These are phyloP conservation scores for Pseudeuparius sepicola DNA, from an alignment of 2,888 invertebrate genomes.

Conservation along the genomic window DNA sequence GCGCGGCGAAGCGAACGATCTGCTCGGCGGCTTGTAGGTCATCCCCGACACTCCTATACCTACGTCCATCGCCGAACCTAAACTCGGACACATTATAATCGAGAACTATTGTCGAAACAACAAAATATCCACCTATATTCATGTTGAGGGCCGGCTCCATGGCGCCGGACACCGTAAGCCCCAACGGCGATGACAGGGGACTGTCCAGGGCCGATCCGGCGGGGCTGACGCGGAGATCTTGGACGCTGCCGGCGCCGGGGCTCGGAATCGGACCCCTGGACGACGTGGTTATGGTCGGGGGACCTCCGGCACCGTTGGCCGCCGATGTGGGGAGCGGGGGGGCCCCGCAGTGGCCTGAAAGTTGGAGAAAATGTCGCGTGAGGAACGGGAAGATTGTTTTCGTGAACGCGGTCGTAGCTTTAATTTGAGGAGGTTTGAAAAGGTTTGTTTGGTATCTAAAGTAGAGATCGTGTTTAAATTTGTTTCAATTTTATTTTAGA, in stretches of 20 bases:
- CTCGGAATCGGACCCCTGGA: too few species aligned
- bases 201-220: conserved; percentile 46
- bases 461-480: too few species aligned
- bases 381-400: too few species aligned
- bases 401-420: too few species aligned
- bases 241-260: conserved; percentile 40
- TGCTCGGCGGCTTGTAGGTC: conserved; percentile 55
- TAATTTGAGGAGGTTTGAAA: too few species aligned
- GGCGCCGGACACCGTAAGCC: conserved; percentile 45
- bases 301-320: too few species aligned
- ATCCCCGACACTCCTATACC: conserved; percentile 51
- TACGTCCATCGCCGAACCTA: conserved; percentile 44
- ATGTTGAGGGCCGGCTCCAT: conserved; percentile 40
- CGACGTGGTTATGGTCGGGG: too few species aligned
- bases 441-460: too few species aligned
- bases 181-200: conserved; percentile 49
- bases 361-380: too few species aligned
- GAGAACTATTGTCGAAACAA: neutral
- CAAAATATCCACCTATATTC: conserved; percentile 25
- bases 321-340: too few species aligned
- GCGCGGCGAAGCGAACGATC: conserved; percentile 49
- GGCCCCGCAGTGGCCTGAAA: too few species aligned
- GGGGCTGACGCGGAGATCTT: conserved; percentile 40
- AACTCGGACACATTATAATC: neutral
- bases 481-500: too few species aligned